Evolutionary conservation across 2,113 vertebrate species (phyloP).

Genomic region (Diadophis punctatus): DNA sequence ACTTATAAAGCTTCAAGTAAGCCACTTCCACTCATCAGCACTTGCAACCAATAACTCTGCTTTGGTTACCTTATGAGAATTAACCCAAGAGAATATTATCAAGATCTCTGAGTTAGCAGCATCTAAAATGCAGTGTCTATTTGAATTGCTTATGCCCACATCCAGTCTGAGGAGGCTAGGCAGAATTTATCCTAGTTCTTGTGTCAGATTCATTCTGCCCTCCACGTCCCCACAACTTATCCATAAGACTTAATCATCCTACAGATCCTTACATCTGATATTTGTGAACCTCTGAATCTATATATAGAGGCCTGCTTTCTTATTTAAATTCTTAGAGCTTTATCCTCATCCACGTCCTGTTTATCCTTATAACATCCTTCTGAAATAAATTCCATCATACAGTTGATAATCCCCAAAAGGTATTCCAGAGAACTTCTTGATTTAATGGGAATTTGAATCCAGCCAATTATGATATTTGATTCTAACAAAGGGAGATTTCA

Average conservation of each 20-base stretch:
- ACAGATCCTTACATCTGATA: neutral
- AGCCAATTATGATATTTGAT: neutral
- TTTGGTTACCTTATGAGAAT: neutral
- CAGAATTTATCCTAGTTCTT: neutral
- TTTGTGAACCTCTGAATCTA: neutral
- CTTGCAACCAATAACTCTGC: neutral
- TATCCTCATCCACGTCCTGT: neutral
- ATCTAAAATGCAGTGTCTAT: neutral
- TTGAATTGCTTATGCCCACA: neutral
- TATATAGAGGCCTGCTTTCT: neutral
- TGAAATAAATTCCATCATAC: neutral
- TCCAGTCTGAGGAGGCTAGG: neutral
- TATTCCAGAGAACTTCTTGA: neutral
- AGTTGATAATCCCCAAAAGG: neutral
- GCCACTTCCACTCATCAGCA: neutral
- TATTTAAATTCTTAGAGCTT: neutral
- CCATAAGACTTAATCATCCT: neutral
- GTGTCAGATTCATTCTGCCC: neutral
- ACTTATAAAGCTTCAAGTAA: neutral
- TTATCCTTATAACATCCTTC: neutral
- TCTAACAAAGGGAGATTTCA: neutral
- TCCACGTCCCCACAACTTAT: neutral
- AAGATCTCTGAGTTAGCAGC: neutral
- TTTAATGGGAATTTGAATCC: neutral
- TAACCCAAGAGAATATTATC: neutral